Evolutionary conservation across 2,113 vertebrate species (phyloP), one percentile per base, ranked within the genome.

Genomic region (Patagioenas fasciata): DNA sequence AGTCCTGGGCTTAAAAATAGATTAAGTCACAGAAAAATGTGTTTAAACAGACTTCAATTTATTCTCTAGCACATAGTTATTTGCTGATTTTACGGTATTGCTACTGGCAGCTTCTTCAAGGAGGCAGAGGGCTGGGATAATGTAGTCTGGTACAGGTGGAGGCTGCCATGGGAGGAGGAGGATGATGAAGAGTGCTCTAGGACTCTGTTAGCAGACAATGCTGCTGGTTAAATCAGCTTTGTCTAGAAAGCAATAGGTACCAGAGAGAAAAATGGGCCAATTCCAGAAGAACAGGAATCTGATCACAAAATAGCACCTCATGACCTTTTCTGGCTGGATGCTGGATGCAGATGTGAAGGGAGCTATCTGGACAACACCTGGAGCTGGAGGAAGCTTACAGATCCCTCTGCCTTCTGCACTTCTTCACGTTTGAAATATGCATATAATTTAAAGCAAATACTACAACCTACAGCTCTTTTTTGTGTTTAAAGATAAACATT

Each of bases 31-130:
- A 96, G 13, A 91, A 95, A 96, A 96, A 94, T 84, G 80, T 86
- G 82, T 91, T 95, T 80, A 80, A 93, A 96, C 31, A 94, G 88
- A 93, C 82, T 94, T 71, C 85, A 88, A 88, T 78, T 80, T 93
- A 91, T 88, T 88, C 92, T 71, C 80, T 94, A 77, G 85, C 92
- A 94, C 42, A 84, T 1, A 85, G 57, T 72, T 83, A 88, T 96
- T 94, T 96, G 90, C 93, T 96, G 96, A 96, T 95, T 95, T 96
- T 93, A 93, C 88, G 67, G 80, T 95, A 92, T 78, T 96, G 90
- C 88, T 94, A 64, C 82, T 88, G 93, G 90, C 80, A 96, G 51
- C 67, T 75, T 80, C 90, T 94, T 95, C 67, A 88, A 91, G 85
- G 89, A 94, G 80, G 72, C 44, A 93, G 79, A 78, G 79, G n/a